Percentiles rank a stretch among this genome's conserved stretches.
Conservation (phyloP, 2,888 invertebrate species). For the Dryobotodes eremita region DNA sequence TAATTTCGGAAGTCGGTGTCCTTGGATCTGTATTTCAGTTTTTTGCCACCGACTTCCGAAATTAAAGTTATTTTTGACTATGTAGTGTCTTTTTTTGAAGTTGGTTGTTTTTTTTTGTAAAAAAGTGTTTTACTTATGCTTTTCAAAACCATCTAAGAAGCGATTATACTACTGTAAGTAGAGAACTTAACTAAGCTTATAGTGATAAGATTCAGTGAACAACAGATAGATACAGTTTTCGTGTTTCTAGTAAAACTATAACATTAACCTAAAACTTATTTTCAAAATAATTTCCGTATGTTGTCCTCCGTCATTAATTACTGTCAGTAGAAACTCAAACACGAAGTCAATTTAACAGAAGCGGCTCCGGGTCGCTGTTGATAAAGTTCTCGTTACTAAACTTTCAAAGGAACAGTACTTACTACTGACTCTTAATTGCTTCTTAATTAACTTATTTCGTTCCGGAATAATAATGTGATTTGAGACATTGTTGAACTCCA, state of each 20-base stretch:
- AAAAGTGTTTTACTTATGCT: too few species aligned
- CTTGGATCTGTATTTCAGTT: too few species aligned
- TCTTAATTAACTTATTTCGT: neutral
- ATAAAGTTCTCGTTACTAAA: neutral
- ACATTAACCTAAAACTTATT: neutral
- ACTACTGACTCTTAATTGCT: neutral
- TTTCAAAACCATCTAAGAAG: too few species aligned
- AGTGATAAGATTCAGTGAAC: neutral
- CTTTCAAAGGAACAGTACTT: neutral
- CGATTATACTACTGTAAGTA: neutral
- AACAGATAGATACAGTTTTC: neutral
- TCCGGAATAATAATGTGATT: neutral
- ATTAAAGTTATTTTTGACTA: too few species aligned
- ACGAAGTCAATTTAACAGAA: neutral
- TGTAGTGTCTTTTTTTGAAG: too few species aligned
- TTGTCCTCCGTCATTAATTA: neutral
- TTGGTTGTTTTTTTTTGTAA: too few species aligned
- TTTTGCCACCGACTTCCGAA: too few species aligned
- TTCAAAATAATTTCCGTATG: neutral
- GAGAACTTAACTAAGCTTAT: neutral
- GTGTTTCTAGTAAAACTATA: neutral
- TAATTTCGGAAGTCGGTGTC: too few species aligned
- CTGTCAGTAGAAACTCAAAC: neutral
- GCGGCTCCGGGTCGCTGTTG: neutral
- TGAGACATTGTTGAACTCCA: neutral